Evolutionary conservation across 1,140 invertebrate genomes (phyloP), one percentile per base, ranked within the genome.

Genomic region (Drosophila bipectinata): DNA sequence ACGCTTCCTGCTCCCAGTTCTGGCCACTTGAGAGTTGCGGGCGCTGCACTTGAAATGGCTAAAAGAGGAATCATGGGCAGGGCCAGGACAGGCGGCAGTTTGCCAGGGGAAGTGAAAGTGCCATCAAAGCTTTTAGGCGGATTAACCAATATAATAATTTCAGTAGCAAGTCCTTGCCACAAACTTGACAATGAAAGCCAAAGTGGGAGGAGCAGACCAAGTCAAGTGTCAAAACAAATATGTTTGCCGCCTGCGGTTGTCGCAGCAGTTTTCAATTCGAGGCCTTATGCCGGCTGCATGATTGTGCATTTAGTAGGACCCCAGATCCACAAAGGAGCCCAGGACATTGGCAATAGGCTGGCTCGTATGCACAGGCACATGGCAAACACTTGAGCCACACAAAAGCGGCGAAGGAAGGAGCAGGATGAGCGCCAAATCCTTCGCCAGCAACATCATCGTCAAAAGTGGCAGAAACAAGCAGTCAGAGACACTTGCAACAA

Each of bases 51-150:
- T 67, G 72, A 80, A 80, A 76, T 72, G 68, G 67, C 69, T 71
- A 60, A 69, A 32, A 39, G 49, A 62, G 63, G 49, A 49, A 32
- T 48, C 28, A 34, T 12, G 54, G 54, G 7, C 10, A n/a, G 30
- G 0, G 14, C 14, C n/a, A 44, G 15, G 14, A 44, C 14, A 10
- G n/a, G 39, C 4, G 12, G 12, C 12, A 6, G n/a, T 3, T 21
- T 21, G 21, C 21, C 21, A 18, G 41, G 14, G 14, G 15, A 2
- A 15, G 53, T 18, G 63, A 41, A 68, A 39, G 58, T 76, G 59
- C 59, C 79, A 80, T 87, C 82, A 87, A 87, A 85, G 82, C 82
- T 85, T 85, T 85, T 87, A 85, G 83, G 51, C 60, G 82, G 71
- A 85, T 85, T 85, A 85, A 82, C 82, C 82, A 85, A 85, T 76